phyloP scores from a whole-genome alignment of 2,888 invertebrate species.

The Linhomoeus sp. region DNA sequence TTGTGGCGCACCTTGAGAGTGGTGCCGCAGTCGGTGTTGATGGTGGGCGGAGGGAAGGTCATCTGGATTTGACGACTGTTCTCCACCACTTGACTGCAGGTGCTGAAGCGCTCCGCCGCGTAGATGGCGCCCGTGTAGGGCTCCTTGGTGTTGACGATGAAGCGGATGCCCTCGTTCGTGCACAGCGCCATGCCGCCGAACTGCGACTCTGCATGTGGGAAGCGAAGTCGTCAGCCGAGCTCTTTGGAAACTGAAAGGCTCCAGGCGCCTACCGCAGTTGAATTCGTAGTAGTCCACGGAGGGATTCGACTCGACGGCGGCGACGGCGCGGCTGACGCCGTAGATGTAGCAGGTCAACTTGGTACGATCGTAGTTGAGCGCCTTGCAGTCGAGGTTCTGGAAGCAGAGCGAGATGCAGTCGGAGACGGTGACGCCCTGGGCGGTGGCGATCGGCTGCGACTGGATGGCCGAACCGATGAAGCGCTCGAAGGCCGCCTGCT shows the following conservation, averaged over 20 bases:
- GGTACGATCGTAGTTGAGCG: slow-evolving; percentile 27
- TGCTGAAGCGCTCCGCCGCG: slow-evolving; percentile 27
- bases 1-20: slow-evolving; percentile 14
- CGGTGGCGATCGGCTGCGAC: slow-evolving; percentile 24
- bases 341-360: slow-evolving; percentile 25
- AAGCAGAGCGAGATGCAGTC: slow-evolving; percentile 28
- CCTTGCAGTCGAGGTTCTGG: slow-evolving; percentile 28
- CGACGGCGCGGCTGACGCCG: slow-evolving; percentile 18
- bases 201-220: slow-evolving; percentile 17
- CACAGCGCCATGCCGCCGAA: slow-evolving; percentile 29
- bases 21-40: slow-evolving; percentile 25
- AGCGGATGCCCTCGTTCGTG: slow-evolving; percentile 27
- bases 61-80: slow-evolving; percentile 27
- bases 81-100: slow-evolving; percentile 25
- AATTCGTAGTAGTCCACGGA: slow-evolving; percentile 27
- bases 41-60: slow-evolving; percentile 28
- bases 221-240: not conserved
- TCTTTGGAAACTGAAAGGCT: too few species aligned
- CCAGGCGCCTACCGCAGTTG: slow-evolving; percentile 18
- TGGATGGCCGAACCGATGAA: slow-evolving; percentile 25
- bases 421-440: slow-evolving; percentile 25
- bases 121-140: slow-evolving; percentile 29
- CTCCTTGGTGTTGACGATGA: slow-evolving; percentile 29
- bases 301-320: slow-evolving; percentile 22
- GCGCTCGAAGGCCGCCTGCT: slow-evolving; percentile 26